Base-by-base conservation (phyloP, 2,797 vertebrate species). In the Enoplosus armatus region DNA sequence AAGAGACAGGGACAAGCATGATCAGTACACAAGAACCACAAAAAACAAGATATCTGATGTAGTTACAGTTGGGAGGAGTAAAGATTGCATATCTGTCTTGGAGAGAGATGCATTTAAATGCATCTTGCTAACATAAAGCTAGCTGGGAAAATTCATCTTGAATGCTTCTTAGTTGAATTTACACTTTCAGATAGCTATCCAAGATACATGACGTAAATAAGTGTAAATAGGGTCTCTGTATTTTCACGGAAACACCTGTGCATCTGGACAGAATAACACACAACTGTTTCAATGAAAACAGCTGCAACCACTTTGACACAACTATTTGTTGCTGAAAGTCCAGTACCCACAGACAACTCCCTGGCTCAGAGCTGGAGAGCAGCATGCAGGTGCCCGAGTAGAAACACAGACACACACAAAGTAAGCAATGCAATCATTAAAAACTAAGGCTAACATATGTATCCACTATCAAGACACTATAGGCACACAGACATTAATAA, bases 221-320 rank as follows among this genome's bases (percentile, higher is more conserved):
- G 37, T 74, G 22, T 48, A 58, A 65, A 58, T 37, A 3, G 3
- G 5, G 29, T 37, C 5, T 47, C 31, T 53, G 41, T 22, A 26
- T 68, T 37, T 47, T 74, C 55, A 74, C 26, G 18, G 26, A 80
- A 80, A 87, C 86, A 87, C 75, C 61, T 79, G 79, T 74, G 43
- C 56, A 79, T 82, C 60, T 68, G 77, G 72, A 78, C 29, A 58
- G 39, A 80, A 67, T 54, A 54, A 65, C 39, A 72, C 71, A 65
- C 55, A 54, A 56, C 53, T 26, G 53, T 58, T 27, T 72, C 37
- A 33, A 31, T 50, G 45, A 60, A 77, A 82, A 75, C 87, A 86
- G 54, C 82, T 89, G 82, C 54, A 85, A 71, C 27, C 61, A 58
- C 77, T 85, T 73, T 67, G 59, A 55, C 31, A 20, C 43, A 61